Conservation (phyloP, 2,888 invertebrate genomes). For the Autographa gamma region DNA sequence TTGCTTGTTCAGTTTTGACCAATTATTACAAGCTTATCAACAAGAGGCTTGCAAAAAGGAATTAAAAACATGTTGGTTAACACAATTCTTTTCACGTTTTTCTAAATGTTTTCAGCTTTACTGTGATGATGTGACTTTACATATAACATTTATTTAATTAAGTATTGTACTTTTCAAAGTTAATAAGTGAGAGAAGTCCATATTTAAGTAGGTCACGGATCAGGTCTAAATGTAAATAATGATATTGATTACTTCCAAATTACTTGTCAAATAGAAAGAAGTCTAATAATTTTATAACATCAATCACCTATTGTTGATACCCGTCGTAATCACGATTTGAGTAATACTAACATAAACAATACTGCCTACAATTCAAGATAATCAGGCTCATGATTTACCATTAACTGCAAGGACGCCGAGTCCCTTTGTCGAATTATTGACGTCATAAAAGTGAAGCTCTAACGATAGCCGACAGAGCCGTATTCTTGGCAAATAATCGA, state of each 20-base stretch:
- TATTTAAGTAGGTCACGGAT: not conserved
- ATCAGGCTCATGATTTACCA: slow-evolving; percentile 68
- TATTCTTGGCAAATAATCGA: slow-evolving; percentile 76
- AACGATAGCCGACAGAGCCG: slow-evolving; percentile 61
- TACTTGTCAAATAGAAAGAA: not conserved
- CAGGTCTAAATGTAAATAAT: not conserved
- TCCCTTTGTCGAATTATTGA: slow-evolving; percentile 77
- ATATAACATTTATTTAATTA: too few species aligned
- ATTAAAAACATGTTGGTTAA: too few species aligned
- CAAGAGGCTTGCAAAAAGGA: too few species aligned
- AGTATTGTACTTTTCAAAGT: too few species aligned
- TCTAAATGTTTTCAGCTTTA: too few species aligned
- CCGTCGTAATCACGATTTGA: slow-evolving; percentile 43
- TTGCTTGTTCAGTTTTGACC: not conserved
- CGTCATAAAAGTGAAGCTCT: slow-evolving; percentile 69
- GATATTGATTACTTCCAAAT: not conserved
- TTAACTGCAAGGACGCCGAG: slow-evolving; percentile 66
- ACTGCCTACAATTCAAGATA: slow-evolving; percentile 67
- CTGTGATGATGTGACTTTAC: too few species aligned
- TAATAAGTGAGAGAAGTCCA: not conserved
- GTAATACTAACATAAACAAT: slow-evolving; percentile 61
- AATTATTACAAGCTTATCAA: not conserved
- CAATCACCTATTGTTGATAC: slow-evolving; percentile 17
- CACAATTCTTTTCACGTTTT: too few species aligned
- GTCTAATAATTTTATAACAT: slow-evolving; percentile 13